Evolutionary conservation across 2,888 invertebrate genomes (phyloP).

Genomic region (Stenolophus ochropezus): DNA sequence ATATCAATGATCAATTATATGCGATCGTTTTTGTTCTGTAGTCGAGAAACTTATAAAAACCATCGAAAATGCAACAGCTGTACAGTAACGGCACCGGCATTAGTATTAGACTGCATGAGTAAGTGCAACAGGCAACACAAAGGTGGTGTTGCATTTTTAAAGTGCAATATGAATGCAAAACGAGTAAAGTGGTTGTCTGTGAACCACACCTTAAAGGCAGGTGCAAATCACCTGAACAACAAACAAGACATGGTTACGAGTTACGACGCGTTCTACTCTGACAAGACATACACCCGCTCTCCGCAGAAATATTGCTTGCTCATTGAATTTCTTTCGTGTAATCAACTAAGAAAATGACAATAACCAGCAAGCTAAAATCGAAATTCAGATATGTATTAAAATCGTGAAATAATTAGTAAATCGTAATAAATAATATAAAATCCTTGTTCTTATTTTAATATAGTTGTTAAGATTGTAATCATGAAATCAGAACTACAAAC

Average conservation of each 20-base stretch:
- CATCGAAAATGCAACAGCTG: no score
- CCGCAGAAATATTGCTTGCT: not conserved
- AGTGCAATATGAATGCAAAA: conserved; percentile 6
- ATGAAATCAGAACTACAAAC: no score
- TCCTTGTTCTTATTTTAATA: no score
- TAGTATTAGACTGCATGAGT: not conserved
- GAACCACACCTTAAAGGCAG: not conserved
- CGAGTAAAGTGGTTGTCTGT: not conserved
- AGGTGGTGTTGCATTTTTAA: not conserved
- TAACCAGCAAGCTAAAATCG: not conserved
- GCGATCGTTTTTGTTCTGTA: no score
- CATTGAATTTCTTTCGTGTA: not conserved
- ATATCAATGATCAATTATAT: no score
- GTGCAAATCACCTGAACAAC: conserved; percentile 22
- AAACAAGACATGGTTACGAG: not conserved
- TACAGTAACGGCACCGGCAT: not conserved
- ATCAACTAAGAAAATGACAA: not conserved
- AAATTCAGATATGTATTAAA: not conserved
- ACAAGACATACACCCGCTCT: not conserved
- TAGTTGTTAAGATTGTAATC: no score
- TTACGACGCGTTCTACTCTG: not conserved
- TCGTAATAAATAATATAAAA: no score
- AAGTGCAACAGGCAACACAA: not conserved
- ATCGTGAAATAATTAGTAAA: no score
- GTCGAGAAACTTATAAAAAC: no score